Conservation (phyloP, 92 coral and sea anemone genomes). For the Metridium senile region DNA sequence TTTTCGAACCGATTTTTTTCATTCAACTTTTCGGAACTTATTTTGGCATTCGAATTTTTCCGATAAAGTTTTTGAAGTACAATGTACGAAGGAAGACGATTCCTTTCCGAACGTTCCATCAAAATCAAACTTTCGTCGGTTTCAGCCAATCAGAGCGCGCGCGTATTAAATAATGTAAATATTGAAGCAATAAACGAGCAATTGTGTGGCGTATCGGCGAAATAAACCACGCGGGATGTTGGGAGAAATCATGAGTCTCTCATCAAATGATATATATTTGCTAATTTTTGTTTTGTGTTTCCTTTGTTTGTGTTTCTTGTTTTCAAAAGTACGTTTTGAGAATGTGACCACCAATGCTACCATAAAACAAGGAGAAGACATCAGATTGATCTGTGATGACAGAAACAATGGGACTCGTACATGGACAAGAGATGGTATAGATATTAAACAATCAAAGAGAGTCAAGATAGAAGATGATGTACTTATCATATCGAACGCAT, state of each 20-base stretch:
- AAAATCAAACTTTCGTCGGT: background rate
- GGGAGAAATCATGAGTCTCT: background rate
- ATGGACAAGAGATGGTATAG: slow-evolving; percentile 19
- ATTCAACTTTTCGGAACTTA: too few relatives aligned
- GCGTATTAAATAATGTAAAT: too few relatives aligned
- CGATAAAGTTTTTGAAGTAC: too few relatives aligned
- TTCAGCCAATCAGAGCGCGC: background rate
- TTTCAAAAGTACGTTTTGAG: background rate
- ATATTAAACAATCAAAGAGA: background rate
- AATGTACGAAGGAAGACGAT: too few relatives aligned
- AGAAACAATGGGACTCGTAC: background rate
- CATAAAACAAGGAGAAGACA: slow-evolving; percentile 23
- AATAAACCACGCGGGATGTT: background rate
- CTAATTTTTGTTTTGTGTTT: background rate
- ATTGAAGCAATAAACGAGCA: too few relatives aligned
- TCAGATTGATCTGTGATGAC: slow-evolving; percentile 6
- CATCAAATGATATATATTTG: background rate
- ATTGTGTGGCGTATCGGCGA: too few relatives aligned
- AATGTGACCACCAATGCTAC: slow-evolving; percentile 15
- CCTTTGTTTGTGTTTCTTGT: background rate
- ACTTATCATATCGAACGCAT: background rate
- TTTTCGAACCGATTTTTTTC: too few relatives aligned
- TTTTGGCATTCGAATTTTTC: too few relatives aligned
- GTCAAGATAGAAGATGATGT: background rate
- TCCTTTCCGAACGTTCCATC: too few relatives aligned